phyloP scores from a whole-genome alignment of 2,113 vertebrate species.

The Centropristis striata region DNA sequence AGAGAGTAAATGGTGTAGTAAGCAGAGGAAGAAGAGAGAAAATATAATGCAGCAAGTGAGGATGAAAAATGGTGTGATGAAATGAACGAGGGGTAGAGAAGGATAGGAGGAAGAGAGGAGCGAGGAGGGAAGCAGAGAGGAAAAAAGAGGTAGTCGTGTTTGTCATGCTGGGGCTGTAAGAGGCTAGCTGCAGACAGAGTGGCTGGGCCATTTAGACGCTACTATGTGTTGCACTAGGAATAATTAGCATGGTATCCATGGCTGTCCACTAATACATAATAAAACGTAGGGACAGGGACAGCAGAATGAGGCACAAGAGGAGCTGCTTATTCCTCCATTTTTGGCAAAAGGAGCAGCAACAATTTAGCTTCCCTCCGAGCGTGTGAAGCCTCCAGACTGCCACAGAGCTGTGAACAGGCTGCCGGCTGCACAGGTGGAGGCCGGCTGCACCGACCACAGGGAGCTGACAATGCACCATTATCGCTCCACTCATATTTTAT shows the following conservation, averaged over 20 bases:
- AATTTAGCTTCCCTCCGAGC: slow-evolving; percentile 51
- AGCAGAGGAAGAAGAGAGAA: slow-evolving; percentile 31
- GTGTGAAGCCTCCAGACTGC: slow-evolving; percentile 48
- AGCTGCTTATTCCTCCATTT: slow-evolving; percentile 38
- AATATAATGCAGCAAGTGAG: slow-evolving; percentile 54
- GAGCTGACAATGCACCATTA: neutral
- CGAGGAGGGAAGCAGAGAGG: neutral
- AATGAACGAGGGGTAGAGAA: slow-evolving; percentile 51
- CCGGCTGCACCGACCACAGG: slow-evolving; percentile 16
- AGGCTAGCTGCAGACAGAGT: slow-evolving; percentile 77
- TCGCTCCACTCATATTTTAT: neutral
- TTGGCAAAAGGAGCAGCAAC: slow-evolving; percentile 50
- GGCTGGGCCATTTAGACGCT: slow-evolving; percentile 75
- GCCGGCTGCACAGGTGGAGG: slow-evolving; percentile 68
- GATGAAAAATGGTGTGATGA: slow-evolving; percentile 52
- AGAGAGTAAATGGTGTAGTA: slow-evolving; percentile 49
- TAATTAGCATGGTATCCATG: slow-evolving; percentile 75
- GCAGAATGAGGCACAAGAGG: slow-evolving; percentile 18
- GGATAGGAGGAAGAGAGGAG: slow-evolving; percentile 15
- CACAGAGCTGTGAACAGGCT: slow-evolving; percentile 44
- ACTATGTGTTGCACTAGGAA: slow-evolving; percentile 77
- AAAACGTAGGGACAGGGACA: slow-evolving; percentile 23
- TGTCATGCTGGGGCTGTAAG: slow-evolving; percentile 84
- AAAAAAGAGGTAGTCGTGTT: slow-evolving; percentile 70
- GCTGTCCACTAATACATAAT: slow-evolving; percentile 53